Conservation (phyloP, 2,888 invertebrate genomes). For the Agriopis aurantiaria region DNA sequence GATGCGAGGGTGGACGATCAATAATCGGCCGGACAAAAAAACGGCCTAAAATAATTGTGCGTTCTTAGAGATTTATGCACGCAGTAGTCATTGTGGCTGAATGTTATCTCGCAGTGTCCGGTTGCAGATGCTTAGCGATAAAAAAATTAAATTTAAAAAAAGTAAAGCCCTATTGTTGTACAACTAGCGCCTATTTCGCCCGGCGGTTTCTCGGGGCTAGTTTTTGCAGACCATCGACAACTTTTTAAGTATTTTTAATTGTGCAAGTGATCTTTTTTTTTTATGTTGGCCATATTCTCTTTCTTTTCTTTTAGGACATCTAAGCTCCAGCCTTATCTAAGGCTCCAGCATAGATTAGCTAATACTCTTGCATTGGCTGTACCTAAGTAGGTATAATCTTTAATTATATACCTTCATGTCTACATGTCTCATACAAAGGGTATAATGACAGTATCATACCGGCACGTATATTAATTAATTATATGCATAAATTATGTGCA, state of each 20-base stretch:
- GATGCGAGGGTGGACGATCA: conserved; percentile 84
- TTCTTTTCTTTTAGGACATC: neutral
- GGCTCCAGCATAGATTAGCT: too few relatives aligned
- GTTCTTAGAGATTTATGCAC: conserved; percentile 82
- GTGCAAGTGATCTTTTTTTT: conserved; percentile 21
- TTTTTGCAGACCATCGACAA: conserved; percentile 26
- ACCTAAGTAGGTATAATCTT: too few relatives aligned
- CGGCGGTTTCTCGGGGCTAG: conserved; percentile 38
- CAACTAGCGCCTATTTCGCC: conserved; percentile 54
- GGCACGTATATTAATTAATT: too few relatives aligned
- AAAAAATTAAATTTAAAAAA: conserved; percentile 54
- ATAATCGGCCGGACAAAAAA: conserved; percentile 73
- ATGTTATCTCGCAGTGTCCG: conserved; percentile 72
- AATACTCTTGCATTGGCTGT: too few relatives aligned
- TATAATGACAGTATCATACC: too few relatives aligned
- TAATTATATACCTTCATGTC: too few relatives aligned
- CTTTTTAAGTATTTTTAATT: conserved; percentile 41
- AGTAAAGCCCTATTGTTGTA: conserved; percentile 51
- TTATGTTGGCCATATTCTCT: neutral
- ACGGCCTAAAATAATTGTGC: conserved; percentile 79
- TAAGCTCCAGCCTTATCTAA: too few relatives aligned
- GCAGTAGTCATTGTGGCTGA: conserved; percentile 79
- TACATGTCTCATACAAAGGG: too few relatives aligned
- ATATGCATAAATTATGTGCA: too few relatives aligned
- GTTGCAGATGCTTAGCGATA: conserved; percentile 73